Base-by-base conservation (phyloP, 2,888 invertebrate genomes). In the Nebria brevicollis region DNA sequence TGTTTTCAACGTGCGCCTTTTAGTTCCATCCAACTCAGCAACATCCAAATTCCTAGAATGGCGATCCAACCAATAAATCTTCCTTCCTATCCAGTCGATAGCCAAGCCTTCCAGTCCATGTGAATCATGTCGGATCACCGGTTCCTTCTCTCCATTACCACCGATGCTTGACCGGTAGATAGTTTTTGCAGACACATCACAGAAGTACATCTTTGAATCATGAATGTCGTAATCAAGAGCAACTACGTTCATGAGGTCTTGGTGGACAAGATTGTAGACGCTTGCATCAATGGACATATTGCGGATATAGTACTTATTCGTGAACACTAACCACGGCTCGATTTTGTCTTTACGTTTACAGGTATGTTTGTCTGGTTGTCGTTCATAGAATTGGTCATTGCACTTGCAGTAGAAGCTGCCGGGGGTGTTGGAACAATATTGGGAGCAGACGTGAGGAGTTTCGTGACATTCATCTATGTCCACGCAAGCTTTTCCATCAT, bases 81-180 rank as follows among this genome's bases (percentile, higher is more conserved):
- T 99, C 66, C 97, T 91, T 0, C 95, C 98, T 66, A 98, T 93
- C 99, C 99, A 99, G 89, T 99, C 99, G 8, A 99, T 92, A 0
- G 98, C 95, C 73, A 99, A 94, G 10, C 99, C 99, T 91, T 99
- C 99, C n/a, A 99, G 91, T 1, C 98, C 98, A 86, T 97, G 96
- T 0, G 97, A 97, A 87, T 98, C 97, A 86, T 98, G 98, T 72
- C 96, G 91, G 72, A 98, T 94, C 0, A 98, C 94, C 0, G 96
- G 93, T 89, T 97, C 96, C 84, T 94, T 94, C 0, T 93, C 92
- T 0, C 94, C 93, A 75, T 88, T 91, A 6, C 91, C 91, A 8
- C 88, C 88, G 82, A 91, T 92, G 84, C 92, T 92, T 0, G 94
- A 95, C 85, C 96, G 92, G 89, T 94, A 97, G 82, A 98, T 98